Conservation (phyloP, 1,140 invertebrate species). For the Ooceraea biroi region DNA sequence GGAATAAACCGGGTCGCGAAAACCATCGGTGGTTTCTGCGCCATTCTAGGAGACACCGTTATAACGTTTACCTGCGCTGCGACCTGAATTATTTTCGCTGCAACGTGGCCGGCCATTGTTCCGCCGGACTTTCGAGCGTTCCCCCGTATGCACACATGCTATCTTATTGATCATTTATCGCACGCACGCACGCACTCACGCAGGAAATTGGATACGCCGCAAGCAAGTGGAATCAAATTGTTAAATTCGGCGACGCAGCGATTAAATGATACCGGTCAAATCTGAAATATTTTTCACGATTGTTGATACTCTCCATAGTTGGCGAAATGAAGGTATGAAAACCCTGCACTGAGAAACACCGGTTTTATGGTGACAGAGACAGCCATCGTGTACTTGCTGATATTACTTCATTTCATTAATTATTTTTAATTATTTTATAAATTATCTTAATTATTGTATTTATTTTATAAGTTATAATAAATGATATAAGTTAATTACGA, state of each 20-base stretch:
- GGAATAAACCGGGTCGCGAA: slow-evolving; percentile 44
- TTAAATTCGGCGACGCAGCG: not conserved
- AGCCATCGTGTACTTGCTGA: not conserved
- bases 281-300: not conserved
- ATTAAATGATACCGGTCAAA: not conserved
- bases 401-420: too few relatives aligned
- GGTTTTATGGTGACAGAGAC: too few relatives aligned
- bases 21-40: slow-evolving; percentile 36
- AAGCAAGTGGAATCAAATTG: not conserved
- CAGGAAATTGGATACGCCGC: slow-evolving; percentile 2
- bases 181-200: slow-evolving; percentile 46
- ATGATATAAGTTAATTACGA: not conserved
- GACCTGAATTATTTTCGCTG: slow-evolving; percentile 72
- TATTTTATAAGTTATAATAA: too few relatives aligned
- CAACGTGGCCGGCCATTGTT: slow-evolving; percentile 70
- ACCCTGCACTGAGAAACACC: too few relatives aligned
- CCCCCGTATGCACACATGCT: slow-evolving; percentile 37
- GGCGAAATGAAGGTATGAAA: not conserved
- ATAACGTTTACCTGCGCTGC: slow-evolving; percentile 44
- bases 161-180: slow-evolving; percentile 62
- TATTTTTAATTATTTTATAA: too few relatives aligned
- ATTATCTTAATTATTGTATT: too few relatives aligned
- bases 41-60: slow-evolving; percentile 42
- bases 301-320: too few relatives aligned
- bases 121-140: slow-evolving; percentile 59